phyloP scores from a whole-genome alignment of 2,888 invertebrate species.

The Morpho deidamia region DNA sequence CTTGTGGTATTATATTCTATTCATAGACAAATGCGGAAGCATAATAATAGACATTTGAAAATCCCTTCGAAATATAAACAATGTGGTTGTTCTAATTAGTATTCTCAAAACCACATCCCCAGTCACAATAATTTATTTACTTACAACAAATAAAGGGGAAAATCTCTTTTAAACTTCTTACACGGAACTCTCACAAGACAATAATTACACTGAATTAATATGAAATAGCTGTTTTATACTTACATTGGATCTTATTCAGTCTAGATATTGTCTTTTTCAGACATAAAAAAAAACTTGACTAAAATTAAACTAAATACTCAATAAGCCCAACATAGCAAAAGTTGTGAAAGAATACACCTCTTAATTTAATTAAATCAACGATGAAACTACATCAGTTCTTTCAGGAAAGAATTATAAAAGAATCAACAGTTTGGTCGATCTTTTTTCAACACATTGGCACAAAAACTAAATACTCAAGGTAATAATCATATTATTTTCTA shows the following conservation, averaged over 20 bases:
- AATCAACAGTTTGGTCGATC: conserved; percentile 30
- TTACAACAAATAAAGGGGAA: conserved; percentile 26
- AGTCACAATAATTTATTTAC: conserved; percentile 52
- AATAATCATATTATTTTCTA: conserved; percentile 6
- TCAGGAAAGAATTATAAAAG: conserved; percentile 34
- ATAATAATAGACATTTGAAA: no score
- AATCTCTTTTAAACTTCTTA: conserved; percentile 17
- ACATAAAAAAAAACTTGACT: conserved; percentile 59
- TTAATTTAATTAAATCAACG: conserved; percentile 43
- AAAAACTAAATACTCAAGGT: conserved; percentile 20
- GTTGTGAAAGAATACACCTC: conserved; percentile 51
- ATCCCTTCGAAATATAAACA: neutral
- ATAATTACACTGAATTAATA: conserved; percentile 14
- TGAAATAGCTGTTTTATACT: conserved; percentile 34
- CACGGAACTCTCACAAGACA: conserved; percentile 32
- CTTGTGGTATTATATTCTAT: no score
- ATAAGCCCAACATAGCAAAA: conserved; percentile 42
- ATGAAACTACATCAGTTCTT: conserved; percentile 53
- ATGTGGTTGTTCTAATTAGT: conserved; percentile 15
- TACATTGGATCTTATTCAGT: conserved; percentile 67
- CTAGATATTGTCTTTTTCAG: conserved; percentile 70
- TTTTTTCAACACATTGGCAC: conserved; percentile 21
- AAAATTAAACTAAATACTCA: conserved; percentile 43
- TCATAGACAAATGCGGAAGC: no score
- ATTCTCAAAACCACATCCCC: conserved; percentile 45